Conservation (phyloP, 2,113 vertebrate genomes). For the Eudorcas thomsonii region DNA sequence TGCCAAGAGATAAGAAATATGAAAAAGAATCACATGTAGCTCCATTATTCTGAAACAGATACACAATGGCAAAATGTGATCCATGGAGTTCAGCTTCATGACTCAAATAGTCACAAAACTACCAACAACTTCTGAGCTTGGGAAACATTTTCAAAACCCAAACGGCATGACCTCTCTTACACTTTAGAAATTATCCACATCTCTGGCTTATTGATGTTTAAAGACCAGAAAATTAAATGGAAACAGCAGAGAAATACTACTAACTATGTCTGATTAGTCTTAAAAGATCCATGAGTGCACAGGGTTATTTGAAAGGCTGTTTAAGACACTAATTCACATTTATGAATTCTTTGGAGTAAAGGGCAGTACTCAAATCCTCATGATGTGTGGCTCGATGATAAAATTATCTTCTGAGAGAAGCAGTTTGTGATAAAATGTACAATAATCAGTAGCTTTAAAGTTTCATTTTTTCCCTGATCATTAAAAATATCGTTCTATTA, state of each 20-base stretch:
- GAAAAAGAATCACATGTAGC: not conserved
- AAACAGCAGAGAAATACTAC: slow-evolving; percentile 29
- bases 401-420: not conserved
- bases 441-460: not conserved
- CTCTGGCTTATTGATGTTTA: slow-evolving; percentile 5
- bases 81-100: not conserved
- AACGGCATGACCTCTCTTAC: not conserved
- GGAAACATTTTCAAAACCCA: not conserved
- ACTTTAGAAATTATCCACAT: slow-evolving; percentile 25
- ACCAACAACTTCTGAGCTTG: not conserved
- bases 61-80: not conserved
- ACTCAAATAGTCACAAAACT: not conserved
- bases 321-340: slow-evolving; percentile 24
- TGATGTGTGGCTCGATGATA: not conserved
- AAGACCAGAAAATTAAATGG: slow-evolving; percentile 32
- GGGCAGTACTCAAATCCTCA: not conserved
- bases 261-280: slow-evolving; percentile 32
- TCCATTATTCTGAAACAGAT: slow-evolving; percentile 14
- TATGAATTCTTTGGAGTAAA: not conserved
- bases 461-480: not conserved
- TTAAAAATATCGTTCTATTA: not conserved
- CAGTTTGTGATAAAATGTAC: not conserved
- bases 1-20: slow-evolving; percentile 45
- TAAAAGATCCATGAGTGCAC: not conserved
- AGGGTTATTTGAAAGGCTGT: not conserved